phyloP scores from a whole-genome alignment of 2,888 invertebrate species.

The Cephus runcator region DNA sequence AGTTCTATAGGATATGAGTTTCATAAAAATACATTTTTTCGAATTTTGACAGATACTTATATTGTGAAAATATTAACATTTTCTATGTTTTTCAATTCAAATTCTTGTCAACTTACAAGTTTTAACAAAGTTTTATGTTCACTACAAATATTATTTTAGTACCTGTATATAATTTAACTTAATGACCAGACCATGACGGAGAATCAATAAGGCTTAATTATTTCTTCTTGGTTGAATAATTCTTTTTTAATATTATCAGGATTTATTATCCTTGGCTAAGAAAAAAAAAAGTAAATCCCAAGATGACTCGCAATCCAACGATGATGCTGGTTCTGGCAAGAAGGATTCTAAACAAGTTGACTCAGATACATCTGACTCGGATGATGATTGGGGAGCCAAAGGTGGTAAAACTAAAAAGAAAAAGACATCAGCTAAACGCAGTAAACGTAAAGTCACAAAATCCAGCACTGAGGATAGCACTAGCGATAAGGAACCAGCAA shows the following conservation, averaged over 20 bases:
- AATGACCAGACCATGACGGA: no score
- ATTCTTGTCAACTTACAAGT: not conserved
- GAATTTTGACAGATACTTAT: not conserved
- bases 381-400: conserved; percentile 66
- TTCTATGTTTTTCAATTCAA: not conserved
- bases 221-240: conserved; percentile 5
- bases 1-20: not conserved
- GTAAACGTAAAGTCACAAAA: conserved; percentile 64
- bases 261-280: conserved; percentile 83
- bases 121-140: not conserved
- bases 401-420: conserved; percentile 63
- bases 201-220: not conserved
- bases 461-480: conserved; percentile 64
- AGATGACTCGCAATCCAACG: conserved; percentile 59
- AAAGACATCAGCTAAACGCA: conserved; percentile 57
- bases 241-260: conserved; percentile 67
- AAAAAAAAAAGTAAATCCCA: conserved; percentile 74
- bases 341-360: conserved; percentile 58
- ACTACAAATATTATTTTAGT: no score
- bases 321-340: conserved; percentile 48
- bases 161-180: no score
- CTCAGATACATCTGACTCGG: conserved; percentile 69
- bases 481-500: conserved; percentile 67
- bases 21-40: not conserved
- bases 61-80: not conserved